Evolutionary conservation across 1,140 invertebrate genomes (phyloP), one percentile per base, ranked within the genome.

Genomic region (Drosophila subobscura): DNA sequence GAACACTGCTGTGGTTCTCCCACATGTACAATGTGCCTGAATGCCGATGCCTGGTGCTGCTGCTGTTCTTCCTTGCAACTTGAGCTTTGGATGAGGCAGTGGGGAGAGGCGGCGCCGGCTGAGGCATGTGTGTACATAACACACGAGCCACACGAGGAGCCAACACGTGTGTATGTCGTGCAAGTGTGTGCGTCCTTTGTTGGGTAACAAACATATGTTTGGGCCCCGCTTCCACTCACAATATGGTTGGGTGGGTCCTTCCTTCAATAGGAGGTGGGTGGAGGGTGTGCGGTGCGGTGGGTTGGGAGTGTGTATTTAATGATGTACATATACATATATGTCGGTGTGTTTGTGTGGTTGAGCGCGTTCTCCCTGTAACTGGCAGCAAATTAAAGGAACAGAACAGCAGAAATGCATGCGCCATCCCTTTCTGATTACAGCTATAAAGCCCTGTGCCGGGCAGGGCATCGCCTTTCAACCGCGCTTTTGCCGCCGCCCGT

Each of bases 151-250:
- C 33, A 37, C 33, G 33, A 27, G n/a, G 50, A 63, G 44, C 16
- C 4, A 60, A 45, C 23, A 16, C 37, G 29, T 42, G 29, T 27
- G 33, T 40, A 22, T 27, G 25, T 27, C 10, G 33, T 25, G 52
- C 16, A 23, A 23, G 41, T 22, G 8, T n/a, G 23, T 37, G 33
- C 40, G 45, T 41, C 47, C 56, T 73, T 76, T 59, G 51, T 68
- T 61, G 76, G 76, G 58, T 74, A 79, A 56, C 77, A 85, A 84
- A 84, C 80, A 84, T 84, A 84, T 84, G 80, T 84, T 84, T 72
- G 77, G 54, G 45, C 61, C 68, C 55, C 65, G 78, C 77, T 77
- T 77, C 78, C 72, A 77, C 76, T 77, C 72, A 64, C 80, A 84
- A 84, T 84, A 84, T 84, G 80, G 79, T 67, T 25, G 61, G 33